Percentiles rank a stretch among this genome's conserved stretches.
These are phyloP conservation scores for Albula glossodonta DNA, from an alignment of 2,113 vertebrate species.

Conservation along the genomic window DNA sequence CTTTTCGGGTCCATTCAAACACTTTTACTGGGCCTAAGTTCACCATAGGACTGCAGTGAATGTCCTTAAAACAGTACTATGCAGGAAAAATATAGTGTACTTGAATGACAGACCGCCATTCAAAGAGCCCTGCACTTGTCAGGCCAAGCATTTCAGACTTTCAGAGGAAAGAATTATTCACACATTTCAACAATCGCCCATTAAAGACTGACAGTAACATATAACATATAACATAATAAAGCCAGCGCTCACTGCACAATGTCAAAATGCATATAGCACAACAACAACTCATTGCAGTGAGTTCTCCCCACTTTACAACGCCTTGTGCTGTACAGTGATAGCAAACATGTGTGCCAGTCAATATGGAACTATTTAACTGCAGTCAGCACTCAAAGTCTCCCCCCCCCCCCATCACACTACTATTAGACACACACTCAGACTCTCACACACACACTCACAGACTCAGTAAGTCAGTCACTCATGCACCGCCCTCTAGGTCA, in stretches of 20 bases:
- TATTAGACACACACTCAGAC: slow-evolving; percentile 34
- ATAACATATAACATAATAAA: not conserved
- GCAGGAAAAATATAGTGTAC: too few species aligned
- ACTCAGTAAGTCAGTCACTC: not conserved
- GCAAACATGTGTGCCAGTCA: slow-evolving; percentile 58
- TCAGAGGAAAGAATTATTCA: not conserved
- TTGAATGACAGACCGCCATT: not conserved
- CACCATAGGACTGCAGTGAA: too few species aligned
- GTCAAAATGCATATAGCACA: not conserved
- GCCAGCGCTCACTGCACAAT: not conserved
- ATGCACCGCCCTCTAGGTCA: not conserved
- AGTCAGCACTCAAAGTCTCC: slow-evolving; percentile 36
- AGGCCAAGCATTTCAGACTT: not conserved
- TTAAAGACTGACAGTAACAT: not conserved
- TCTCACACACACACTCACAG: slow-evolving; percentile 23
- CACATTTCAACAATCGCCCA: not conserved
- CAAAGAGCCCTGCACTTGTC: not conserved
- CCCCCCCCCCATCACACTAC: slow-evolving; percentile 19
- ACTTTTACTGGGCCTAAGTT: too few species aligned
- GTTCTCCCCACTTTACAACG: slow-evolving; percentile 3
- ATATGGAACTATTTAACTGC: slow-evolving; percentile 41
- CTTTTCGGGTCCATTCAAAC: too few species aligned
- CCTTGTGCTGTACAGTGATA: slow-evolving; percentile 32
- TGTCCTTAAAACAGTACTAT: too few species aligned
- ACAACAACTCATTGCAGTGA: not conserved